Percentiles rank a stretch among this genome's conserved stretches.
Conservation (phyloP, 2,888 invertebrate genomes). For the Pandemis corylana region DNA sequence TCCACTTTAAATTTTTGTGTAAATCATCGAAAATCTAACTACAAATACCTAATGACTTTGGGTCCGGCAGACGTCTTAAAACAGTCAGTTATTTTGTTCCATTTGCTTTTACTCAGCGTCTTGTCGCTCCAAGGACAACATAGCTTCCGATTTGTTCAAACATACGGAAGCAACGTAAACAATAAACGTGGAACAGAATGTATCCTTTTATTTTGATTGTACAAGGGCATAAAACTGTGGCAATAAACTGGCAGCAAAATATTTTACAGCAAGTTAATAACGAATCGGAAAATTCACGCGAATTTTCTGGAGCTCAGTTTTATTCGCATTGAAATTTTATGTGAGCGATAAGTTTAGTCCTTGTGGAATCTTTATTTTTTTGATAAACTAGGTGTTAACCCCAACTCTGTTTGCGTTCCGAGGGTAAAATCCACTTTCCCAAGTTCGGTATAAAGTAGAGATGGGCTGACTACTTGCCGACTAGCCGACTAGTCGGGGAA, state of each 20-base stretch:
- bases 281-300: neutral
- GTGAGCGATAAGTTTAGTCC: neutral
- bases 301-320: neutral
- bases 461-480: no score
- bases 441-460: no score
- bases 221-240: slow-evolving; percentile 13
- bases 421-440: no score
- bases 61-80: no score
- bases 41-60: no score
- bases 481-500: no score
- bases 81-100: no score
- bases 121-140: neutral
- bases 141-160: neutral
- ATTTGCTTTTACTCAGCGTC: neutral
- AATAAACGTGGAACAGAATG: slow-evolving; percentile 21
- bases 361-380: neutral
- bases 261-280: slow-evolving; percentile 4
- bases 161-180: slow-evolving; percentile 2
- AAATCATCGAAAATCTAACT: no score
- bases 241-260: neutral
- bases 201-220: slow-evolving; percentile 31
- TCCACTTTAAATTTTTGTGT: no score
- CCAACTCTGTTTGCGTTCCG: no score
- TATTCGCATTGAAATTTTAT: neutral
- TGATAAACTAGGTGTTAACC: no score